These are phyloP conservation scores for Parotocinclus haroldoi DNA, from an alignment of 2,797 vertebrate species.

Conservation along the genomic window DNA sequence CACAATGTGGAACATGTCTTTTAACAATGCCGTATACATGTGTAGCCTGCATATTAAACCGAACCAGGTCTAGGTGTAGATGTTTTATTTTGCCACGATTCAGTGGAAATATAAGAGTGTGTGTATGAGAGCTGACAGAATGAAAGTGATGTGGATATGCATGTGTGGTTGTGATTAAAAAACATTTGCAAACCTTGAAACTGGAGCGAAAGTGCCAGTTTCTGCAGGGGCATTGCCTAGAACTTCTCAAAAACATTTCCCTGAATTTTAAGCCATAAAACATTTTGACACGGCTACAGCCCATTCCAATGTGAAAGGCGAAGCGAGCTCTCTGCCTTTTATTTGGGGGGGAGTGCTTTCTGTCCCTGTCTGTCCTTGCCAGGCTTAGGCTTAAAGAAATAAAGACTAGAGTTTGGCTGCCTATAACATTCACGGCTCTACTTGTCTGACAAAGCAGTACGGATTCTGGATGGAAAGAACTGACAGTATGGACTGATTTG, in stretches of 20 bases:
- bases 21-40: too few species aligned
- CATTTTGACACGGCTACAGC: slow-evolving; percentile 26
- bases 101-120: neutral
- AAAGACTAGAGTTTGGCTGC: slow-evolving; percentile 6
- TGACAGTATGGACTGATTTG: neutral
- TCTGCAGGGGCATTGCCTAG: slow-evolving; percentile 29
- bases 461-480: neutral
- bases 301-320: slow-evolving; percentile 25
- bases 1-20: too few species aligned
- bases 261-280: slow-evolving; percentile 44
- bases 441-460: neutral
- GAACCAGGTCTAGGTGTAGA: too few species aligned
- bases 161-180: slow-evolving; percentile 6
- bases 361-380: slow-evolving; percentile 7
- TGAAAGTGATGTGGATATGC: neutral
- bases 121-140: neutral
- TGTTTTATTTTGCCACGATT: neutral
- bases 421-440: neutral
- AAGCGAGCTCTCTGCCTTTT: slow-evolving; percentile 19
- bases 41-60: neutral
- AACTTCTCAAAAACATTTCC: slow-evolving; percentile 46
- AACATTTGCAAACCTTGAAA: slow-evolving; percentile 28
- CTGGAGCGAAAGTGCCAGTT: slow-evolving; percentile 35
- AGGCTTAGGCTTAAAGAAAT: slow-evolving; percentile 17
- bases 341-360: slow-evolving; percentile 17